These are phyloP conservation scores for Steinernema feltiae DNA, from an alignment of 1,140 invertebrate species.

Conservation along the genomic window DNA sequence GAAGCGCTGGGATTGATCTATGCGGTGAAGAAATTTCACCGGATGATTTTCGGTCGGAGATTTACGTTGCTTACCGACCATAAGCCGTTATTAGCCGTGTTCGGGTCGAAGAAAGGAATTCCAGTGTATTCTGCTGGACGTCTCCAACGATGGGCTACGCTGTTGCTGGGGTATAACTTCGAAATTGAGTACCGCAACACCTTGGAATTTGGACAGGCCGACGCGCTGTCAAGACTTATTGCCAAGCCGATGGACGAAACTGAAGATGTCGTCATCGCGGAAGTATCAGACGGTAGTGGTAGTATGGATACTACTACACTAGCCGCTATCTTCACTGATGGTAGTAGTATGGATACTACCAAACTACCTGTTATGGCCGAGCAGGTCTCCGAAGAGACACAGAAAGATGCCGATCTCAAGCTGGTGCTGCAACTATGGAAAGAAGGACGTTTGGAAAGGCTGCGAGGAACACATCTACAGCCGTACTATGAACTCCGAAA, in stretches of 20 bases:
- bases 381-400: neutral
- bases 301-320: too few relatives aligned
- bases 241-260: neutral
- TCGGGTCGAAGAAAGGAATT: conserved; percentile 52
- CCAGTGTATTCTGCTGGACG: conserved; percentile 50
- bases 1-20: conserved; percentile 61
- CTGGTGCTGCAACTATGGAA: neutral
- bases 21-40: conserved; percentile 58
- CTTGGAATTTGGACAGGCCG: conserved; percentile 43
- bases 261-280: conserved; percentile 33
- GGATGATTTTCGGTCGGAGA: conserved; percentile 59
- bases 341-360: too few relatives aligned
- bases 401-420: conserved; percentile 1
- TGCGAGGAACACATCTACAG: neutral
- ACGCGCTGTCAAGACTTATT: conserved; percentile 50
- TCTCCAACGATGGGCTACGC: conserved; percentile 58
- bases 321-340: too few relatives aligned
- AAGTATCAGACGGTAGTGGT: neutral
- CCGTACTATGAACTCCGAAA: neutral
- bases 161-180: conserved; percentile 56
- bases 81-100: conserved; percentile 59
- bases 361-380: neutral
- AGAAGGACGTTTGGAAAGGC: neutral
- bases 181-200: conserved; percentile 53
- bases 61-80: conserved; percentile 62